Conservation (phyloP, 1,140 invertebrate genomes). For the Drosophila arawakana region DNA sequence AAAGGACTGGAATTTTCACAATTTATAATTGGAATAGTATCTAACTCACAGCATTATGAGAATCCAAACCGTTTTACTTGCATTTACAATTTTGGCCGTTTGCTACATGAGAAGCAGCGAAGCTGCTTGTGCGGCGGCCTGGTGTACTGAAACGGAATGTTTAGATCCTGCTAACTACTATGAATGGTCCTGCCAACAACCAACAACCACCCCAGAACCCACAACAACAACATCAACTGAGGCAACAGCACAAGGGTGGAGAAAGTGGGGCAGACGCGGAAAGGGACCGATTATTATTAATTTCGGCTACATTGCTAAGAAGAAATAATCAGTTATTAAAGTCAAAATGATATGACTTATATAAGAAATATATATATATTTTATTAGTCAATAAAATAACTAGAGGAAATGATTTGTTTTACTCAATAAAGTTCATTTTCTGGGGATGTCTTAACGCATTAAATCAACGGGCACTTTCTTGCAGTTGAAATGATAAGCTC, state of each 20-base stretch:
- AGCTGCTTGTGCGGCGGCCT: background rate
- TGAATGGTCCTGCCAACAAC: background rate
- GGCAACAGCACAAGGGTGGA: background rate
- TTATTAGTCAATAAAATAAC: too few relatives aligned
- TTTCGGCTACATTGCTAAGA: constrained; percentile 4
- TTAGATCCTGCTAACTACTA: constrained; percentile 1
- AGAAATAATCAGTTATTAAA: too few relatives aligned
- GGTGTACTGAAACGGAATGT: background rate
- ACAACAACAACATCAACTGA: background rate
- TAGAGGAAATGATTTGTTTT: too few relatives aligned
- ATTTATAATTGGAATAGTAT: too few relatives aligned
- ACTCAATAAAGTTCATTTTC: too few relatives aligned
- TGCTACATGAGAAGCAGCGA: constrained; percentile 15
- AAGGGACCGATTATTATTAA: background rate
- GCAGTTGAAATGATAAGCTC: too few relatives aligned
- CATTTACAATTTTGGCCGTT: constrained; percentile 4
- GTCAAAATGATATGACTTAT: too few relatives aligned
- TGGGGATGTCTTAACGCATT: too few relatives aligned
- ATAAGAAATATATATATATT: too few relatives aligned
- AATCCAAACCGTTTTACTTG: constrained; percentile 10
- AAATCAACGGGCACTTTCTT: too few relatives aligned
- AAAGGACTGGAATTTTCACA: too few relatives aligned
- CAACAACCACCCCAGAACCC: background rate
- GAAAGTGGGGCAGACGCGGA: background rate
- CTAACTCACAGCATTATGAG: background rate